These are phyloP conservation scores for Acanthiza pusilla DNA, from an alignment of 2,797 vertebrate species.

Conservation along the genomic window DNA sequence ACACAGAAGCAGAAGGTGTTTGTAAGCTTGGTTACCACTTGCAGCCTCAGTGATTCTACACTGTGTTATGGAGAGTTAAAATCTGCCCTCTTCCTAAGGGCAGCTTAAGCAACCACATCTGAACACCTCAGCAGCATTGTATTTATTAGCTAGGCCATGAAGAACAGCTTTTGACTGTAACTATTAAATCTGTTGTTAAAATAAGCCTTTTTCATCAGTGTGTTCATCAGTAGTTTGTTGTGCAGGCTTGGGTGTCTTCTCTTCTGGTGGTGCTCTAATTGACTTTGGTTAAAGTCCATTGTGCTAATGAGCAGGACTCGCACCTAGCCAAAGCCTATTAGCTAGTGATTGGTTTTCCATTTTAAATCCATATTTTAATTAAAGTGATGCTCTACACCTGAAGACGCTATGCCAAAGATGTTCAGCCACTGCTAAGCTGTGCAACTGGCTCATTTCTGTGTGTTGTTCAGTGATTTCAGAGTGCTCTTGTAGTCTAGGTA, in stretches of 20 bases:
- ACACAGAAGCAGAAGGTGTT: background rate
- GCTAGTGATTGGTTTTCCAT: background rate
- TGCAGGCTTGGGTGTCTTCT: background rate
- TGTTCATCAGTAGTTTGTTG: background rate
- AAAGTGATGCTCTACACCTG: background rate
- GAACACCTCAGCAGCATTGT: background rate
- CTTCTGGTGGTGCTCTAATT: background rate
- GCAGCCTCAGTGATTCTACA: background rate
- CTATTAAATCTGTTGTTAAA: background rate
- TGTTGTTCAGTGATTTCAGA: slow-evolving; percentile 5
- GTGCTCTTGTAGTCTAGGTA: slow-evolving; percentile 54
- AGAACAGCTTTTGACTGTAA: background rate
- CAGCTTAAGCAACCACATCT: background rate
- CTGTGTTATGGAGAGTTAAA: background rate
- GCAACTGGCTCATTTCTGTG: background rate
- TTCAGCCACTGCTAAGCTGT: background rate
- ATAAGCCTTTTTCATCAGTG: background rate
- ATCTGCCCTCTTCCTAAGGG: background rate
- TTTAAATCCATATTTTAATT: slow-evolving; percentile 9
- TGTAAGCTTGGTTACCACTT: background rate
- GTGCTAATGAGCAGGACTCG: background rate
- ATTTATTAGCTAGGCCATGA: background rate
- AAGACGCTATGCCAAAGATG: background rate
- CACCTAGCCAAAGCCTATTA: background rate
- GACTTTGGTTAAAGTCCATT: background rate